Evolutionary conservation across 2,888 invertebrate species (phyloP).

Genomic region (Dicycla oo): DNA sequence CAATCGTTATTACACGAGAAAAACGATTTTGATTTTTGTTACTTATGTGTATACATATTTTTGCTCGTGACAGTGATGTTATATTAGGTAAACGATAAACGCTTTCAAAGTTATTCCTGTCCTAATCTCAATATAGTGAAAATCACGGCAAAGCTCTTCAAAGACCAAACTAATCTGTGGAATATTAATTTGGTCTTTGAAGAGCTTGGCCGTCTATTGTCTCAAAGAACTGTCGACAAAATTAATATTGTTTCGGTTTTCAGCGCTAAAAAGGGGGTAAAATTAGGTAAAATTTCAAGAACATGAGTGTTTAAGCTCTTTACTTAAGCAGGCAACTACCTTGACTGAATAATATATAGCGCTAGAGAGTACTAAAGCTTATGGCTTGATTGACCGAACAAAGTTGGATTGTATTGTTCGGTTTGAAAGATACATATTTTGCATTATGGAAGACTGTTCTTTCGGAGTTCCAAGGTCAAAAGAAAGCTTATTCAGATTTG

Average conservation of each 20-base stretch:
- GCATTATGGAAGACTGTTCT: conserved; percentile 8
- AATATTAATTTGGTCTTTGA: too few relatives aligned
- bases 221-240: conserved; percentile 27
- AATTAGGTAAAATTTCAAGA: conserved; percentile 58
- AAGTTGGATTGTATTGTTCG: conserved; percentile 18
- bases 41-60: too few relatives aligned
- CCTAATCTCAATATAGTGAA: background rate
- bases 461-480: conserved; percentile 10
- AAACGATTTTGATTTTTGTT: too few relatives aligned
- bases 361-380: conserved; percentile 25
- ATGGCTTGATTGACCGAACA: conserved; percentile 32
- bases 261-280: conserved; percentile 55
- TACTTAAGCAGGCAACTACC: conserved; percentile 52
- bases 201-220: too few relatives aligned
- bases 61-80: background rate
- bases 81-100: background rate
- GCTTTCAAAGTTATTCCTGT: background rate
- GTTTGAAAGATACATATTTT: conserved; percentile 5
- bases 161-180: conserved; percentile 13
- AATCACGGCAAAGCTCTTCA: background rate
- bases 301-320: conserved; percentile 48
- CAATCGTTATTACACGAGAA: too few relatives aligned
- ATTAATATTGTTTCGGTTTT: conserved; percentile 49
- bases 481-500: conserved; percentile 2
- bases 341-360: conserved; percentile 51